A percentile compares a stretch with the other conserved stretches of the same genome.
phyloP scores from a whole-genome alignment of 2,797 vertebrate genomes.

The Lagocephalus sceleratus region DNA sequence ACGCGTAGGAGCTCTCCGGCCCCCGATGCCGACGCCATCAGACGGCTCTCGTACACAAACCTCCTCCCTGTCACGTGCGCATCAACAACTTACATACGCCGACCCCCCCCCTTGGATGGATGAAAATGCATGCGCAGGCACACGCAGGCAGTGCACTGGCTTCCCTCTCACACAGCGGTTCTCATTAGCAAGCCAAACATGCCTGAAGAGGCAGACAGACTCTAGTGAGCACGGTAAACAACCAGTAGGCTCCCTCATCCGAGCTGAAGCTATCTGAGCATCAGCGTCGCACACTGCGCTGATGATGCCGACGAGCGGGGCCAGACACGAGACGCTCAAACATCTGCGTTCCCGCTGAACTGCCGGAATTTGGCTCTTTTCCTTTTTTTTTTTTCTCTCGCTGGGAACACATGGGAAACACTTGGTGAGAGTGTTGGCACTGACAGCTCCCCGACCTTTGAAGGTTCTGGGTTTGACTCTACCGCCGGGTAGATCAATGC shows the following conservation, averaged over 20 bases:
- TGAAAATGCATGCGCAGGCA: slow-evolving; percentile 65
- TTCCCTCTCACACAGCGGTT: slow-evolving; percentile 62
- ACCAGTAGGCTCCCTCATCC: slow-evolving; percentile 67
- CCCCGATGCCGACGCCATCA: slow-evolving; percentile 6
- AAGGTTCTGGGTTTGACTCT: too few relatives aligned
- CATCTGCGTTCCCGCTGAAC: not conserved
- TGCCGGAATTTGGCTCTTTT: not conserved
- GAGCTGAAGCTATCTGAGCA: slow-evolving; percentile 52
- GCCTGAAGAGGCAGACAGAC: slow-evolving; percentile 75
- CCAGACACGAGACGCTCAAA: slow-evolving; percentile 19
- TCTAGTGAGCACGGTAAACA: slow-evolving; percentile 71
- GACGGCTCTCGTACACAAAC: slow-evolving; percentile 27
- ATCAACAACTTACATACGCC: slow-evolving; percentile 25
- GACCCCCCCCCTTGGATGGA: slow-evolving; percentile 52
- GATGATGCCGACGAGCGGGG: slow-evolving; percentile 36
- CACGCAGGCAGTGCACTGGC: slow-evolving; percentile 49
- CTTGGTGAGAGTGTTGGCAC: not conserved
- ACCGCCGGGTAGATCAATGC: too few relatives aligned
- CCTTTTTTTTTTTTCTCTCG: too few relatives aligned
- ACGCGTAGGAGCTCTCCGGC: slow-evolving; percentile 14
- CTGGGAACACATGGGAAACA: not conserved
- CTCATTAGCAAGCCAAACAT: slow-evolving; percentile 77
- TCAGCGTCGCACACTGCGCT: slow-evolving; percentile 39
- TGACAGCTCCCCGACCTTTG: not conserved
- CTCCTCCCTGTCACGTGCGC: slow-evolving; percentile 21